These are phyloP conservation scores for Julus scandinavius DNA, from an alignment of 2,888 invertebrate genomes.

Conservation along the genomic window DNA sequence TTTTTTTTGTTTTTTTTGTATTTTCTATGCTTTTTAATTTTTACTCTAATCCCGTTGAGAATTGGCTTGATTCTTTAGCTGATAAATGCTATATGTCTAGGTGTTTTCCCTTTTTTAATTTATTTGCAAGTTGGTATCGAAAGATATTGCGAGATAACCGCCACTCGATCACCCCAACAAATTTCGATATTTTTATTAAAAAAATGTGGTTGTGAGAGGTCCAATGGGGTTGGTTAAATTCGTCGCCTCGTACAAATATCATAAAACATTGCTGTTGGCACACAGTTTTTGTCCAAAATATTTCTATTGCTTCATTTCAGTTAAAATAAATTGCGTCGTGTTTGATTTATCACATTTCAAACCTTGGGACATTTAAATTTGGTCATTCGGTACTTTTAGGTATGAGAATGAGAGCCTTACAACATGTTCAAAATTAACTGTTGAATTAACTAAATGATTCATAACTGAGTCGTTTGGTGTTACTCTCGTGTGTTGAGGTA, in stretches of 20 bases:
- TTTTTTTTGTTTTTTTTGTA: neutral
- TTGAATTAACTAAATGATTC: neutral
- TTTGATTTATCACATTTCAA: neutral
- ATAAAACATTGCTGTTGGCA: neutral
- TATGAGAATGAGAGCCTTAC: too few species aligned
- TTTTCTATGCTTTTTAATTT: slow-evolving; percentile 26
- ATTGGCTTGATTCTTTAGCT: neutral
- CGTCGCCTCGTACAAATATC: neutral
- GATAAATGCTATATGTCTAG: neutral
- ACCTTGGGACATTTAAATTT: neutral
- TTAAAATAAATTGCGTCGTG: neutral
- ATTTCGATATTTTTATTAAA: slow-evolving; percentile 28
- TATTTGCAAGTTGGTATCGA: neutral
- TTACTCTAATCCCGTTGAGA: neutral
- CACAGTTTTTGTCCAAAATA: neutral
- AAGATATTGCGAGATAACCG: neutral
- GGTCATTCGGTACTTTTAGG: too few species aligned
- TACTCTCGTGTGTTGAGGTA: neutral
- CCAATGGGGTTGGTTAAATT: neutral
- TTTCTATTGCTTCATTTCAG: neutral
- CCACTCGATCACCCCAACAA: neutral
- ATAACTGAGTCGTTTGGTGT: neutral
- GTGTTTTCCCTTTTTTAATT: neutral
- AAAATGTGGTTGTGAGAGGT: slow-evolving; percentile 35
- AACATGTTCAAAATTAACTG: too few species aligned